phyloP scores from a whole-genome alignment of 92 coral and sea anemone species.

The Virgularia gustaviana region DNA sequence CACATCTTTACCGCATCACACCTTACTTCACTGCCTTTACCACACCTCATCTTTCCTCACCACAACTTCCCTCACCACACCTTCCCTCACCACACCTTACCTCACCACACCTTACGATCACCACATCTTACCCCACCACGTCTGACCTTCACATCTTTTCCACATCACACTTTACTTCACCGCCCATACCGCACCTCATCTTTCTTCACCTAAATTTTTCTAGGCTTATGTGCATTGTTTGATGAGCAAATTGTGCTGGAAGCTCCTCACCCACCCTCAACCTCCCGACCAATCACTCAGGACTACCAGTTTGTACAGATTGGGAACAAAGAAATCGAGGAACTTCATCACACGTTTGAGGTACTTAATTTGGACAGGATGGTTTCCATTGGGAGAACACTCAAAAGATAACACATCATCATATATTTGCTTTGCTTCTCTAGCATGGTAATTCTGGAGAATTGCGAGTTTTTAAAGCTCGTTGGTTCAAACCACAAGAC shows the following conservation, averaged over 20 bases:
- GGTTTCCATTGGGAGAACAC: not conserved
- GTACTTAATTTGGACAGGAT: not conserved
- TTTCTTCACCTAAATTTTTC: slow-evolving; percentile 9
- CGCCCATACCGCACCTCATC: slow-evolving; percentile 17
- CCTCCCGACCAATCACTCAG: slow-evolving; percentile 56
- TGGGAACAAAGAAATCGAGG: slow-evolving; percentile 22
- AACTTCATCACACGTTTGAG: slow-evolving; percentile 36
- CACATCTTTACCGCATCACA: not conserved
- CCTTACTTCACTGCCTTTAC: not conserved
- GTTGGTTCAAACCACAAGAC: slow-evolving; percentile 11
- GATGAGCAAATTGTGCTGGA: slow-evolving; percentile 52
- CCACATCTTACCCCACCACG: too few relatives aligned
- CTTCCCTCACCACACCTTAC: not conserved
- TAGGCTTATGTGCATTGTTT: slow-evolving; percentile 76
- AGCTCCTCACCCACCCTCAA: slow-evolving; percentile 54
- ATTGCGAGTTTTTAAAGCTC: slow-evolving; percentile 22
- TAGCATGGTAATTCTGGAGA: slow-evolving; percentile 18
- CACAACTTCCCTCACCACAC: not conserved
- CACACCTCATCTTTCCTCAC: not conserved
- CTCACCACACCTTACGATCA: too few relatives aligned
- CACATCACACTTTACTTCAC: too few relatives aligned
- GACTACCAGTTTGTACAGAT: slow-evolving; percentile 43
- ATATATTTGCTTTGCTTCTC: not conserved
- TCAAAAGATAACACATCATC: too few relatives aligned
- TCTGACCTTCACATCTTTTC: too few relatives aligned